A percentile compares a stretch with the other conserved stretches of the same genome.
These are phyloP conservation scores for Oscheius myriophilus DNA, from an alignment of 2,888 invertebrate species.

Conservation along the genomic window DNA sequence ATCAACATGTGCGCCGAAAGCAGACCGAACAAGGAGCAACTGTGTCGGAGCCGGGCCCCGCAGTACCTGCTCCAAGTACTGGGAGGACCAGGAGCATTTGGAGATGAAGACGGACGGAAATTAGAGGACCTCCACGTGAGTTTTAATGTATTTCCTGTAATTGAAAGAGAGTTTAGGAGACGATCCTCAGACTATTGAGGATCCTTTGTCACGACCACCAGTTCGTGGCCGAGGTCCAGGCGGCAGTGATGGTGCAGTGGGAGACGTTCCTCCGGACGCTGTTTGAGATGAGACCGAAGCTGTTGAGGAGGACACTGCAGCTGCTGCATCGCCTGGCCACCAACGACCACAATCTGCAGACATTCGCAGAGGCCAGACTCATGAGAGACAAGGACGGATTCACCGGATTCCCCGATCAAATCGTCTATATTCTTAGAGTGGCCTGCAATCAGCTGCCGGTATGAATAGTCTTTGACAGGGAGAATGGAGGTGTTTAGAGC, in stretches of 20 bases:
- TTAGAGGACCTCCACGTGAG: conserved; percentile 5
- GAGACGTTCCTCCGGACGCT: conserved; percentile 54
- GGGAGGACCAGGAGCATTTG: not conserved
- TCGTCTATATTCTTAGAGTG: conserved; percentile 49
- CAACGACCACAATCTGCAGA: conserved; percentile 38
- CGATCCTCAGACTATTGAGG: conserved; percentile 50
- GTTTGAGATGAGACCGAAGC: conserved; percentile 51
- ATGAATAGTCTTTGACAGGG: not conserved
- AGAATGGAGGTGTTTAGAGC: not conserved
- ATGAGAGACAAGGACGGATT: conserved; percentile 3
- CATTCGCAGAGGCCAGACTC: conserved; percentile 41
- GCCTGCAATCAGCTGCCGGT: conserved; percentile 42
- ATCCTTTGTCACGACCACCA: conserved; percentile 54
- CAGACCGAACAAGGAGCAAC: conserved; percentile 12
- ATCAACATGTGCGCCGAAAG: conserved; percentile 63
- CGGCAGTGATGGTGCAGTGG: conserved; percentile 35
- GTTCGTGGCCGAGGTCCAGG: conserved; percentile 47
- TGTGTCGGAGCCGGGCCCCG: not conserved
- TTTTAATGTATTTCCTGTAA: conserved; percentile 7
- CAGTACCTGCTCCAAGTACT: conserved; percentile 2
- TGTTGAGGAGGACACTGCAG: conserved; percentile 58
- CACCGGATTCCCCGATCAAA: conserved; percentile 40
- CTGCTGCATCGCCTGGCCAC: conserved; percentile 36
- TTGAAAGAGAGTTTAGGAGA: conserved; percentile 41
- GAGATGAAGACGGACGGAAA: not conserved